These are phyloP conservation scores for Harpalus rufipes DNA, from an alignment of 2,888 invertebrate species.

Conservation along the genomic window DNA sequence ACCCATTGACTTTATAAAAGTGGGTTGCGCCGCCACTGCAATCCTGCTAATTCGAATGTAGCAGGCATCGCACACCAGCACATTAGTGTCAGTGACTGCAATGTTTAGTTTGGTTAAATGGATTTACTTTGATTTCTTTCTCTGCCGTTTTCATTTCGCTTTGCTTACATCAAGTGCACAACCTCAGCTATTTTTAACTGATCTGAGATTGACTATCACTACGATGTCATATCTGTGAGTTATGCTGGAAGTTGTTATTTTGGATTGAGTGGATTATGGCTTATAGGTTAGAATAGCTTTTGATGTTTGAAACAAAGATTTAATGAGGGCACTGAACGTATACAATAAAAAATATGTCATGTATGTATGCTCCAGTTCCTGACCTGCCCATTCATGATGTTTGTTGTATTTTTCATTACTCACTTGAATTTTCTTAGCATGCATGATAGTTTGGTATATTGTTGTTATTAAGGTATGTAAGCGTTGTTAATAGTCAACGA, in stretches of 20 bases:
- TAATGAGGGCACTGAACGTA: neutral
- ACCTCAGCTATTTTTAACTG: conserved; percentile 26
- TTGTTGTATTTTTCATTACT: neutral
- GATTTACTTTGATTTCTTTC: conserved; percentile 46
- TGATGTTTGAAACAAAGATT: conserved; percentile 7
- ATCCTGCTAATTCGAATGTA: conserved; percentile 57
- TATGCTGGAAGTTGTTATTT: conserved; percentile 11
- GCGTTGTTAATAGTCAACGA: no score
- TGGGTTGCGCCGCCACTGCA: neutral
- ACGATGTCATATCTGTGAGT: conserved; percentile 36
- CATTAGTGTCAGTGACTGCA: conserved; percentile 64
- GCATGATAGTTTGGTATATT: neutral
- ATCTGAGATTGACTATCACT: conserved; percentile 24
- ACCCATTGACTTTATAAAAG: neutral
- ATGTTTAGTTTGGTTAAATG: conserved; percentile 58
- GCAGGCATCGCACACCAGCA: conserved; percentile 24
- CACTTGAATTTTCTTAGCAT: neutral
- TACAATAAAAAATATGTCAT: no score
- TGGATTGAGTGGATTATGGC: neutral
- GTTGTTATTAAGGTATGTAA: neutral
- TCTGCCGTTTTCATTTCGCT: conserved; percentile 22
- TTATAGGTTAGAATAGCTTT: conserved; percentile 15
- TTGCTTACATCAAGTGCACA: neutral
- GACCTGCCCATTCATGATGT: neutral
- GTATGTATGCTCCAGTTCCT: neutral